Base-by-base conservation (phyloP, 2,888 invertebrate genomes). In the Branchinecta sandiegonensis region DNA sequence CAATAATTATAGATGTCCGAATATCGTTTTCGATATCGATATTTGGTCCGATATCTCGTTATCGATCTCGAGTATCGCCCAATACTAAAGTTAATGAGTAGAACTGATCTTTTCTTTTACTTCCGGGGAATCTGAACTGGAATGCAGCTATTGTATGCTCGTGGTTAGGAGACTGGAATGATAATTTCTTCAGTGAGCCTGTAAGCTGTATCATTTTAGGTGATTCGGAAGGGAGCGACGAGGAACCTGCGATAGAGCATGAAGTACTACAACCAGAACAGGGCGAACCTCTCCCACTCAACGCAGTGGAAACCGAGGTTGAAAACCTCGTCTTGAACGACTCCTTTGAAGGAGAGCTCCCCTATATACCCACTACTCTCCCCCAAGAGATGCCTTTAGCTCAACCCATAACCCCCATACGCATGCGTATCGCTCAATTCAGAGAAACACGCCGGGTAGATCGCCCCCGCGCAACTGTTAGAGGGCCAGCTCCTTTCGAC, bases 301-400 rank as follows among this genome's bases (percentile, higher is more conserved):
- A 46, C 37, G 12, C 13, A 17, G 70, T 68, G 17, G 71, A 70
- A 48, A 67, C 70, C 4, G 72, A 73, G 68, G 71, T 70, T 48
- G 71, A 71, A 48, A 70, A 70, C 2, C 81, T 92, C 65, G 89
- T 91, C 65, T 81, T 86, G 70, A 85, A 89, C 76, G 90, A 90
- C 76, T 90, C 90, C 56, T 88, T 89, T 75, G 90, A 90, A 75
- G 88, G 74, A 12, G 89, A 90, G 78, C 80, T 92, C 75, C 92
- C 92, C 2, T 91, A 90, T 77, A 85, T 92, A 75, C 91, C 92
- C 69, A 91, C 92, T n/a, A 92, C 91, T 68, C 79, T 92, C 75
- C 92, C 92, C 23, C 83, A 85, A 76, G 92, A 92, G 79, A 84
- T 91, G 71, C 86, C 90, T 14, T 84, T 87, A 71, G 90, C 87